A percentile compares a stretch with the other conserved stretches of the same genome.
Evolutionary conservation across 2,113 vertebrate species (phyloP).

Genomic region (Malurus elegans): DNA sequence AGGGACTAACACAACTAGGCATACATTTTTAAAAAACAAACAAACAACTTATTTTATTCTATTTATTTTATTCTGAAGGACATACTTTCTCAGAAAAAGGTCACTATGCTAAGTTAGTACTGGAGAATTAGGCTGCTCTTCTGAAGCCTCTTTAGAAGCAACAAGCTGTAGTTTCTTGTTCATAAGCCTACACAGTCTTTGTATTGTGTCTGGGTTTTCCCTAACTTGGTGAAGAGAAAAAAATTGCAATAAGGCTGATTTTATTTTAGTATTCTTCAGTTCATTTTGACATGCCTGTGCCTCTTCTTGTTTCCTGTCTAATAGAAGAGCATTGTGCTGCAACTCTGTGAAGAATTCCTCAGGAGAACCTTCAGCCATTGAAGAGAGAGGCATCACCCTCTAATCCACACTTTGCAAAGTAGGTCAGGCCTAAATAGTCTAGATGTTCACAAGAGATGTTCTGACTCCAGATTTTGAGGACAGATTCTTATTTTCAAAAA

Average conservation of each 20-base stretch:
- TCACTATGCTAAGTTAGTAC: neutral
- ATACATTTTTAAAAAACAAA: neutral
- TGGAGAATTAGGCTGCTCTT: neutral
- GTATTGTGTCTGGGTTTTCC: neutral
- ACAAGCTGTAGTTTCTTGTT: neutral
- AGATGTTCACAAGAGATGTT: neutral
- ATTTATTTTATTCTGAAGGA: neutral
- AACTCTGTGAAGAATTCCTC: neutral
- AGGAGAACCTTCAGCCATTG: neutral
- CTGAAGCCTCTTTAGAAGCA: neutral
- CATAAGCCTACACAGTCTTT: neutral
- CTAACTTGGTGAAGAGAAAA: neutral
- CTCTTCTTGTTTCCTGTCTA: neutral
- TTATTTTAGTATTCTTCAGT: neutral
- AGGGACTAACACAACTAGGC: rapidly evolving
- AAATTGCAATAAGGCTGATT: neutral
- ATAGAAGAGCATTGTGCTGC: neutral
- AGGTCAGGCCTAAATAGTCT: neutral
- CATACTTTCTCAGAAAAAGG: neutral
- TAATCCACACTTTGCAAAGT: neutral
- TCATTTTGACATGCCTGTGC: neutral
- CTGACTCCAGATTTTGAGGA: neutral
- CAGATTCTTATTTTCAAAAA: neutral
- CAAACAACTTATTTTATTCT: no score
- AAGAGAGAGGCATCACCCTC: neutral